Evolutionary conservation across 2,113 vertebrate genomes (phyloP).

Genomic region (Hyperopisus bebe): DNA sequence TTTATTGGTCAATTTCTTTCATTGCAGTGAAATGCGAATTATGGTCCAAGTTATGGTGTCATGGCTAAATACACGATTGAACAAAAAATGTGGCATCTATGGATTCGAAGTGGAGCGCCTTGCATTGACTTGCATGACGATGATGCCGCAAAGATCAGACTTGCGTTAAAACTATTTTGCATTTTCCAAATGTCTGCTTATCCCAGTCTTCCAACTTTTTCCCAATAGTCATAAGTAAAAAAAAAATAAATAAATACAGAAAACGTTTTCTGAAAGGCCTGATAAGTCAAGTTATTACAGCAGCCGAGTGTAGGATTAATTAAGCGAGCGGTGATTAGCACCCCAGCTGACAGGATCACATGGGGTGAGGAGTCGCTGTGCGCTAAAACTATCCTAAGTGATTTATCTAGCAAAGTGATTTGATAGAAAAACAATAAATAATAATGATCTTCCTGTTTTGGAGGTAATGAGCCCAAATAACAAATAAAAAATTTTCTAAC

Average conservation of each 20-base stretch:
- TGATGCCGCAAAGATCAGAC: background rate
- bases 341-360: slow-evolving; percentile 28
- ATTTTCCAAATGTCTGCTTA: background rate
- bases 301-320: slow-evolving; percentile 63
- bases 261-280: slow-evolving; percentile 52
- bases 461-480: slow-evolving; percentile 41
- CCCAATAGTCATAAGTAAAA: background rate
- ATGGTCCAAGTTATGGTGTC: slow-evolving; percentile 24
- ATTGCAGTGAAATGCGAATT: slow-evolving; percentile 45
- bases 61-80: slow-evolving; percentile 54
- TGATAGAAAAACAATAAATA: slow-evolving; percentile 38
- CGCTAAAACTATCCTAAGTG: slow-evolving; percentile 15
- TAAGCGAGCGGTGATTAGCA: slow-evolving; percentile 57
- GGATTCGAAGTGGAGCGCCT: background rate
- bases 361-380: background rate
- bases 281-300: slow-evolving; percentile 60
- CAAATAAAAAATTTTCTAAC: slow-evolving; percentile 43
- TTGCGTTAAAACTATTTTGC: background rate
- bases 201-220: background rate
- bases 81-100: slow-evolving; percentile 25
- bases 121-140: background rate
- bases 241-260: slow-evolving; percentile 37
- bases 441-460: slow-evolving; percentile 41
- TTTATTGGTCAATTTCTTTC: slow-evolving; percentile 53
- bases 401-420: slow-evolving; percentile 41